These are phyloP conservation scores for Alsophila aescularia DNA, from an alignment of 2,888 invertebrate species.

Conservation along the genomic window DNA sequence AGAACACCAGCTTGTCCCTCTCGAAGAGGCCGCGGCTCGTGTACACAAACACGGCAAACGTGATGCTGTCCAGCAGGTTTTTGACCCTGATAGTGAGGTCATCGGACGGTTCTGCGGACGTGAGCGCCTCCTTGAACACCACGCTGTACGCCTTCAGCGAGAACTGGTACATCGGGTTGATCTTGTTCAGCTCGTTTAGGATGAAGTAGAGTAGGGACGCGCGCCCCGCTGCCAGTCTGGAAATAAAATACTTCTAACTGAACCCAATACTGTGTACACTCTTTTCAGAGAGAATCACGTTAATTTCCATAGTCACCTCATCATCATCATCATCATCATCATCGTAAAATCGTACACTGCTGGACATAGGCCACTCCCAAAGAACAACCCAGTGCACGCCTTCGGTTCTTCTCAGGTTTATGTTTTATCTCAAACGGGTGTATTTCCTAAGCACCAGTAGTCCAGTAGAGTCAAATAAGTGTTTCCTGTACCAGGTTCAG, in stretches of 20 bases:
- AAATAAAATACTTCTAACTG: slow-evolving; percentile 2
- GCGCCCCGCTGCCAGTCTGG: slow-evolving; percentile 91
- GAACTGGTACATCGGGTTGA: slow-evolving; percentile 98
- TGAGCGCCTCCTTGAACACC: slow-evolving; percentile 94
- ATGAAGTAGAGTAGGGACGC: slow-evolving; percentile 97
- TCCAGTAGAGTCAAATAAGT: no score
- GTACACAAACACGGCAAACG: slow-evolving; percentile 93
- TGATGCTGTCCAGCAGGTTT: slow-evolving; percentile 94
- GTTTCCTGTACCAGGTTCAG: no score
- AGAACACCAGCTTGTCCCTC: slow-evolving; percentile 95
- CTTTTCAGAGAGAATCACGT: no score
- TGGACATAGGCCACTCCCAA: no score
- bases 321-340: no score
- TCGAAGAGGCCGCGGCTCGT: slow-evolving; percentile 96
- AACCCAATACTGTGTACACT: no score
- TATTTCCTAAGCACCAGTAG: no score
- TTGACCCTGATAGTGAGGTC: slow-evolving; percentile 89
- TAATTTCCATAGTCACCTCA: no score
- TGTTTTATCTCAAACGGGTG: no score
- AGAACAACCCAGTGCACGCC: no score
- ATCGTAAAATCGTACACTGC: no score
- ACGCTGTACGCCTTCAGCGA: slow-evolving; percentile 97
- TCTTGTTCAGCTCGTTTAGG: slow-evolving; percentile 94
- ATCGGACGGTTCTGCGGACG: slow-evolving; percentile 87
- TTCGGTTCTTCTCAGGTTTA: no score